Conservation (phyloP, 2,113 vertebrate species). For the Sebastes schlegelii region DNA sequence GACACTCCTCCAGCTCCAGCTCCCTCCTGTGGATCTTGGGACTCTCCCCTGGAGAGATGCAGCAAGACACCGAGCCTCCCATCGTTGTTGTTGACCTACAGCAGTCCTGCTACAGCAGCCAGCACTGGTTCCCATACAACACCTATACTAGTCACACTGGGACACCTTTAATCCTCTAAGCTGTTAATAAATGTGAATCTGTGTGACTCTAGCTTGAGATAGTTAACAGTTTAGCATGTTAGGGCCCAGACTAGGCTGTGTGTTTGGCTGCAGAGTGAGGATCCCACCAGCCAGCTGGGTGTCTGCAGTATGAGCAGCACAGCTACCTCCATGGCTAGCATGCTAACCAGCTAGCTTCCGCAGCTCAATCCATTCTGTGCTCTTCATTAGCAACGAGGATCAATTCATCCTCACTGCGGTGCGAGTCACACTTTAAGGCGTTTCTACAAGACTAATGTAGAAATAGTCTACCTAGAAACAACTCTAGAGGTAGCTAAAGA, state of each 20-base stretch:
- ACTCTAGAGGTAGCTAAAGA: fast-evolving
- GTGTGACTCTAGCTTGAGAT: too few species aligned
- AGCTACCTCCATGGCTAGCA: constrained; percentile 57
- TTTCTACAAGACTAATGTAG: neutral
- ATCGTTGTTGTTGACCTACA: constrained; percentile 78
- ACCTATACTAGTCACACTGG: too few species aligned
- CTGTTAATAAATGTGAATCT: too few species aligned
- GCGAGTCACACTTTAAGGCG: neutral
- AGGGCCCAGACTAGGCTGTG: too few species aligned
- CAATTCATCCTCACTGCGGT: constrained; percentile 40
- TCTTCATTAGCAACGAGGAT: constrained; percentile 15
- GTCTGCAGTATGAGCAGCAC: too few species aligned
- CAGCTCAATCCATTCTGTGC: constrained; percentile 57
- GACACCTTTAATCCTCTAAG: too few species aligned
- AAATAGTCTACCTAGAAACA: neutral
- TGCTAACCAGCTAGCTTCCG: constrained; percentile 64
- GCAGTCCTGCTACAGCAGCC: constrained; percentile 28
- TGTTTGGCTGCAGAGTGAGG: too few species aligned
- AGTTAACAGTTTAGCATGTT: too few species aligned
- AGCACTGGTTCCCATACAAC: too few species aligned
- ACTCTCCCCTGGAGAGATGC: constrained; percentile 91
- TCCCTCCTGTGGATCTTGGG: constrained; percentile 84
- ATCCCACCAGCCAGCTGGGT: too few species aligned
- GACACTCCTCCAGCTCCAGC: constrained; percentile 84
- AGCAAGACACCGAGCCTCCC: constrained; percentile 93